These are phyloP conservation scores for Lacerta bilineata DNA, from an alignment of 2,797 vertebrate genomes.

Conservation along the genomic window DNA sequence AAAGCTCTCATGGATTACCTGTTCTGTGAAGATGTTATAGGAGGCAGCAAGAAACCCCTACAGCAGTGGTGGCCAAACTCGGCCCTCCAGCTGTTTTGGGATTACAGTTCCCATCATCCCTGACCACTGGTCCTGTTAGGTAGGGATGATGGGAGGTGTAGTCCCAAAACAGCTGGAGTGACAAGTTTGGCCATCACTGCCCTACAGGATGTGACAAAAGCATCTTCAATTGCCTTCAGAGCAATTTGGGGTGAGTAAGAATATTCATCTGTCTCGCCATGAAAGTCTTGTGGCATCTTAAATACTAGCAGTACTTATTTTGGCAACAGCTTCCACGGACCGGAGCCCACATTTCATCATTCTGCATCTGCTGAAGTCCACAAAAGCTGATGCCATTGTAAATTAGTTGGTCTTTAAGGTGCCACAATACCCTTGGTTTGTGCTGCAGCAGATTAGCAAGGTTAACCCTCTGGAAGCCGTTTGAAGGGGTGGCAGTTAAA, in stretches of 20 bases:
- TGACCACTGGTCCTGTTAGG: too few relatives aligned
- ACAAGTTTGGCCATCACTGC: too few relatives aligned
- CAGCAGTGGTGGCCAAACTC: too few relatives aligned
- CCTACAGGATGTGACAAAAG: background rate
- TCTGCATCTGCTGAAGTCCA: background rate
- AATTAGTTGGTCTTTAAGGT: background rate
- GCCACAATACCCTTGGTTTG: background rate
- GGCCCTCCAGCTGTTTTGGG: too few relatives aligned
- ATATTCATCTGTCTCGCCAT: background rate
- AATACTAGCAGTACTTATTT: background rate
- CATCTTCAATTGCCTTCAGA: background rate
- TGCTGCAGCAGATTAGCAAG: background rate
- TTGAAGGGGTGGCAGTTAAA: background rate
- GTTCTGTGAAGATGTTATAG: background rate
- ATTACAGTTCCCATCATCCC: too few relatives aligned
- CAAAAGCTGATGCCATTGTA: background rate
- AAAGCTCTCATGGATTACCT: background rate
- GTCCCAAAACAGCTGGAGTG: too few relatives aligned
- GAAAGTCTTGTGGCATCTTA: background rate
- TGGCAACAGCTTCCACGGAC: background rate
- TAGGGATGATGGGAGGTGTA: too few relatives aligned
- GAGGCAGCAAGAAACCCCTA: background rate
- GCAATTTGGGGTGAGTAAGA: background rate
- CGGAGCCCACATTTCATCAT: background rate
- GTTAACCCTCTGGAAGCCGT: background rate